These are phyloP conservation scores for Halocynthia aurantium DNA, from an alignment of 23 tunicate species.

Conservation along the genomic window DNA sequence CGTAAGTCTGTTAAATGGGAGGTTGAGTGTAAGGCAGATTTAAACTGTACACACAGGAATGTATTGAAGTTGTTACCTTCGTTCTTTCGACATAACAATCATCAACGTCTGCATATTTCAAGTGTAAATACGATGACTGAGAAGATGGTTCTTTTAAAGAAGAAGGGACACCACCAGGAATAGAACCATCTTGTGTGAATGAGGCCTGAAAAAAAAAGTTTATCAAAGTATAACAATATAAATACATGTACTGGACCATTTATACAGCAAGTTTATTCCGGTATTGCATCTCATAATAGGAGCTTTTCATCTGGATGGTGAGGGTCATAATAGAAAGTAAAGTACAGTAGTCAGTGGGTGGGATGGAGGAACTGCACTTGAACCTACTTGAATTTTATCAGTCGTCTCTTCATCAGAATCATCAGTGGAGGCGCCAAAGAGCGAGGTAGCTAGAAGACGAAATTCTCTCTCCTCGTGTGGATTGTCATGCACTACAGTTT, in stretches of 20 bases:
- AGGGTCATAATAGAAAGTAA: too few species aligned
- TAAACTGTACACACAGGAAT: background rate
- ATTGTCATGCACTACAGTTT: conserved; percentile 39
- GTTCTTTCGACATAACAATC: conserved; percentile 27
- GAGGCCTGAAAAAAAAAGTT: too few species aligned
- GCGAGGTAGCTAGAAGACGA: conserved; percentile 41
- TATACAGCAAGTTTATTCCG: too few species aligned
- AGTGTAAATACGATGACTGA: conserved; percentile 11
- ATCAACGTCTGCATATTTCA: conserved; percentile 22
- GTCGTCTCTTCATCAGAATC: conserved; percentile 21
- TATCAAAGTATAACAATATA: too few species aligned
- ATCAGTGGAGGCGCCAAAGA: conserved; percentile 49
- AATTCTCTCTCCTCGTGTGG: conserved; percentile 29
- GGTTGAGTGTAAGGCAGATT: background rate
- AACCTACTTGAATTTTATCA: too few species aligned
- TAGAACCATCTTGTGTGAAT: too few species aligned
- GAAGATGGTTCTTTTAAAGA: background rate
- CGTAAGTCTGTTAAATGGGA: background rate
- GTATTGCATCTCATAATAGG: too few species aligned
- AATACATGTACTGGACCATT: too few species aligned
- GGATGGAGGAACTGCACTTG: too few species aligned
- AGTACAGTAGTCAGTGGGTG: too few species aligned
- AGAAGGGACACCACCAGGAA: too few species aligned
- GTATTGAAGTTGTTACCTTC: conserved; percentile 11
- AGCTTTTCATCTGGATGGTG: too few species aligned